These are phyloP conservation scores for Eristalinus sepulchralis DNA, from an alignment of 2,888 invertebrate species.

Conservation along the genomic window DNA sequence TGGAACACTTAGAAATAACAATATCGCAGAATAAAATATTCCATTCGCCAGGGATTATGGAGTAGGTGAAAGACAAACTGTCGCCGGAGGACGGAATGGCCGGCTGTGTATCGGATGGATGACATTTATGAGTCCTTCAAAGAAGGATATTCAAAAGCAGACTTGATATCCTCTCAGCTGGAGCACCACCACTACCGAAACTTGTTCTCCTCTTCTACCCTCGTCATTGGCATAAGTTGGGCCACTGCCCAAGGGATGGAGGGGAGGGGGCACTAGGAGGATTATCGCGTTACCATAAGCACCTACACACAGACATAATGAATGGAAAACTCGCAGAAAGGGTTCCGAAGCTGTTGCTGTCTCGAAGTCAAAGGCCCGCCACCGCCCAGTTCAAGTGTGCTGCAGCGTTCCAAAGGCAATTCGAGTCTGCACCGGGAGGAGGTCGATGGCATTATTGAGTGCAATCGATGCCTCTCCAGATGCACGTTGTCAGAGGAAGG, in stretches of 20 bases:
- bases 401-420: constrained; percentile 20
- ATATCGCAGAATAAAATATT: constrained; percentile 59
- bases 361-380: constrained; percentile 18
- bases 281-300: constrained; percentile 51
- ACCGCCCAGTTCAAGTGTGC: background rate
- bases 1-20: constrained; percentile 38
- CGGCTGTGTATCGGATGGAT: constrained; percentile 46
- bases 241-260: background rate
- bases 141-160: constrained; percentile 60
- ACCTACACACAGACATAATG: constrained; percentile 16
- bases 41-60: constrained; percentile 40
- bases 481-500: constrained; percentile 13
- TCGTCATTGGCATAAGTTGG: constrained; percentile 34
- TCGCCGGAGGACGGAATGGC: constrained; percentile 16
- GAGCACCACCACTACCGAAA: constrained; percentile 31
- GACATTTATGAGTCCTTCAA: constrained; percentile 62
- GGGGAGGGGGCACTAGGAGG: background rate
- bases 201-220: constrained; percentile 16
- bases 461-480: constrained; percentile 46
- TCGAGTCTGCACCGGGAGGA: constrained; percentile 11
- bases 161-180: constrained; percentile 49
- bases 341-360: constrained; percentile 49
- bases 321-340: constrained; percentile 7
- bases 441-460: constrained; percentile 58
- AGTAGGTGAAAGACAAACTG: constrained; percentile 62